phyloP scores from a whole-genome alignment of 2,113 vertebrate species.

The Odontophorus gujanensis region DNA sequence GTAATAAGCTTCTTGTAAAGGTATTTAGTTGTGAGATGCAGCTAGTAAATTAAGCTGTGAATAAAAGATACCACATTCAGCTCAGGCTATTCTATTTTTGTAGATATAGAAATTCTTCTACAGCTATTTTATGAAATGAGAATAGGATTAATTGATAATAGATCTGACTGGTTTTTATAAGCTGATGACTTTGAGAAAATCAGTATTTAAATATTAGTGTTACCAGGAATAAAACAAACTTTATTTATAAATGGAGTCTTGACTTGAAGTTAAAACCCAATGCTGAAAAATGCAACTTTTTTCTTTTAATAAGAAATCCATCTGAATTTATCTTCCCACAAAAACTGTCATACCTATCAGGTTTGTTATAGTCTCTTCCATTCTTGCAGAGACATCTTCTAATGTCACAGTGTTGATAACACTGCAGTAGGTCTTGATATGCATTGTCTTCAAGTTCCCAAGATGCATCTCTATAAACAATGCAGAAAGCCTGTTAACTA shows the following conservation, averaged over 20 bases:
- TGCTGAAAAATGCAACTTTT: not conserved
- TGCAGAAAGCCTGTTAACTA: not conserved
- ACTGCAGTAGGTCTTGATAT: constrained; percentile 90
- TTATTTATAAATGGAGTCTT: not conserved
- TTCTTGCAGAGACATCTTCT: constrained; percentile 82
- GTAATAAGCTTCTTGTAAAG: not conserved
- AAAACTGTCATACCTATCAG: constrained; percentile 81
- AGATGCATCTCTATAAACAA: constrained; percentile 90
- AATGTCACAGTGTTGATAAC: constrained; percentile 88
- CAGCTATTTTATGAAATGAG: not conserved
- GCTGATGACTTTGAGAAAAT: not conserved
- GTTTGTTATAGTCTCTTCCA: constrained; percentile 85
- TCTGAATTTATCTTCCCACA: not conserved
- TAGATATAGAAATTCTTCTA: not conserved
- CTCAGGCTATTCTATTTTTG: not conserved
- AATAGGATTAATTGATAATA: not conserved
- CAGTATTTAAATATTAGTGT: not conserved
- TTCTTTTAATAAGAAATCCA: not conserved
- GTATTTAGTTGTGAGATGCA: not conserved
- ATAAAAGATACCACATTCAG: not conserved
- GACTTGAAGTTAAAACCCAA: not conserved
- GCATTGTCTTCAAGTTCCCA: constrained; percentile 98
- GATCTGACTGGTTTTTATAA: not conserved
- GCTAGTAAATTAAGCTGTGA: not conserved
- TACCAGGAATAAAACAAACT: not conserved